phyloP scores from a whole-genome alignment of 1,140 invertebrate genomes.

The Micrasema longulum region DNA sequence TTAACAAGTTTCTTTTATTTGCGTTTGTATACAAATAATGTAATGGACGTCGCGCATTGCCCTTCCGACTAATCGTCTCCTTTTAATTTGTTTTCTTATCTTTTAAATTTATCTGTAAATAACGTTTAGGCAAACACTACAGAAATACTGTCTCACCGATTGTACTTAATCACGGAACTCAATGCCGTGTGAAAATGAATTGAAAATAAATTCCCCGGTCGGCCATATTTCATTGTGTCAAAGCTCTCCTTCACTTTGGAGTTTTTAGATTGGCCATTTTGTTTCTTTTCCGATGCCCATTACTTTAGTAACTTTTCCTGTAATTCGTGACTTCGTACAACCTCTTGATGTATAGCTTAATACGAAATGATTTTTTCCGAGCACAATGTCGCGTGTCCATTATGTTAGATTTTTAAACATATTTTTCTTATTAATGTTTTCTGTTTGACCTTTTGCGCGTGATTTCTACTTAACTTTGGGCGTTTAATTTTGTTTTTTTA shows the following conservation, averaged over 20 bases:
- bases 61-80: too few relatives aligned
- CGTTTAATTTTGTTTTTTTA: neutral
- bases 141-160: slow-evolving; percentile 14
- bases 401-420: neutral
- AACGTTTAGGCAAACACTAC: neutral
- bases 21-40: too few relatives aligned
- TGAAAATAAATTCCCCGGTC: too few relatives aligned
- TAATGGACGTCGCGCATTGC: too few relatives aligned
- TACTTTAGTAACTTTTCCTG: slow-evolving; percentile 4
- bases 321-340: neutral
- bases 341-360: slow-evolving; percentile 1
- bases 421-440: neutral
- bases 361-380: slow-evolving; percentile 20
- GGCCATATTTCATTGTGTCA: slow-evolving; percentile 12
- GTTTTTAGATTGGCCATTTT: neutral
- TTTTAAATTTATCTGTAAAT: slow-evolving; percentile 28
- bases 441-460: neutral
- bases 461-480: neutral
- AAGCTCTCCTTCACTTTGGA: neutral
- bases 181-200: slow-evolving; percentile 40
- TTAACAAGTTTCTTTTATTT: too few relatives aligned
- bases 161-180: slow-evolving; percentile 24
- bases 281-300: slow-evolving; percentile 17
- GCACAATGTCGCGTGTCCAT: neutral
- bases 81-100: too few relatives aligned